Evolutionary conservation across 2,113 vertebrate genomes (phyloP), one percentile per base, ranked within the genome.

Genomic region (Trichechus manatus): DNA sequence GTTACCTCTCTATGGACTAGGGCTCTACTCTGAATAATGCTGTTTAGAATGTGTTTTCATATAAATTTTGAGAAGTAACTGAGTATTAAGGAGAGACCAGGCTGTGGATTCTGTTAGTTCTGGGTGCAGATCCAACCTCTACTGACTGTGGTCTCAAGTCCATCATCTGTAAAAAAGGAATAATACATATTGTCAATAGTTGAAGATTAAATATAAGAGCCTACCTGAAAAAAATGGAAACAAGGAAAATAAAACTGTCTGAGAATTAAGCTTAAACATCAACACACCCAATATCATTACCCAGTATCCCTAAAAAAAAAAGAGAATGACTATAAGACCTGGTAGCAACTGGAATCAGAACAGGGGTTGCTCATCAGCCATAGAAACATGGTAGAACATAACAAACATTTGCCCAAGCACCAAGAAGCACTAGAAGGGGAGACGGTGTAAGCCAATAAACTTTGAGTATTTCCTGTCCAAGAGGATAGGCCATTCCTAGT

Each of bases 11-110:
- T 89, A 6, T 75, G 47, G 44, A 72, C 29, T 84, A 42, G 15
- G 42, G n/a, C 27, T 96, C 6, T 50, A 66, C 14, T 91, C 33
- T 94, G 66, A 93, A 91, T 78, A 72, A 72, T 74, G 50, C 39
- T 80, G 22, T 86, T 91, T 91, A 80, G 9, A 81, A 91, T 44
- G 5, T 86, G 8, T 82, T 96, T 91, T 66, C 5, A 74, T 19
- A 31, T 63, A 89, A 33, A 83, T 68, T 63, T 87, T 82, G 17
- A 95, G 39, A 89, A 91, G 13, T 44, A 81, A 75, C 6, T 87
- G 44, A 79, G 11, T 74, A 82, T 64, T 66, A 87, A 75, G 25
- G n/a, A 91, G 88, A 68, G 1, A 94, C 6, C 20, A 81, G 20
- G 25, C 27, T 89, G 20, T 50, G 23, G 79, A 72, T 92, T 93